phyloP scores from a whole-genome alignment of 2,113 vertebrate genomes.

The Vombatus ursinus region DNA sequence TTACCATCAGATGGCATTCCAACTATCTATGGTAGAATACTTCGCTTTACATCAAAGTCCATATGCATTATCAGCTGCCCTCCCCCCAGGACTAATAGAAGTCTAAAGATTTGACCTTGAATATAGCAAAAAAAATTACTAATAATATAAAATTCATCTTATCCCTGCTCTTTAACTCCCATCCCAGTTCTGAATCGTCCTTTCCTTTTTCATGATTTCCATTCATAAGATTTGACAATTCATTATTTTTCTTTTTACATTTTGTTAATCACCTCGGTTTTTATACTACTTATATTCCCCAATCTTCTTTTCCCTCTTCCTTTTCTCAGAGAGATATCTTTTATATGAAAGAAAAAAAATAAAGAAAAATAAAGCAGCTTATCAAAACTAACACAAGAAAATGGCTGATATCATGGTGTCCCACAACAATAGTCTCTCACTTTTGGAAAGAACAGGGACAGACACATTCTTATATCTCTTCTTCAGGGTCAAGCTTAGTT shows the following conservation, averaged over 20 bases:
- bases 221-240: not conserved
- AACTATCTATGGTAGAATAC: not conserved
- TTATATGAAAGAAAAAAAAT: not conserved
- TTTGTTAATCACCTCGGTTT: not conserved
- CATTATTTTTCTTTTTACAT: not conserved
- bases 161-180: not conserved
- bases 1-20: not conserved
- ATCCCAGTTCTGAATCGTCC: not conserved
- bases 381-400: not conserved
- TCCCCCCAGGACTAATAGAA: not conserved
- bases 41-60: not conserved
- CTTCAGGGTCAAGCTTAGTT: not conserved
- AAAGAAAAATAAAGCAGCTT: not conserved
- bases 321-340: not conserved
- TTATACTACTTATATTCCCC: not conserved
- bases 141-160: not conserved
- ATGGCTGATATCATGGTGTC: not conserved
- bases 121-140: not conserved
- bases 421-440: not conserved
- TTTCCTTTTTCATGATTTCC: not conserved
- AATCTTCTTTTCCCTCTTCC: not conserved
- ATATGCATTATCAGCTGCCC: not conserved
- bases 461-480: not conserved
- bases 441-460: not conserved
- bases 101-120: not conserved